phyloP scores from a whole-genome alignment of 2,888 invertebrate species.

The Hedya salicella region DNA sequence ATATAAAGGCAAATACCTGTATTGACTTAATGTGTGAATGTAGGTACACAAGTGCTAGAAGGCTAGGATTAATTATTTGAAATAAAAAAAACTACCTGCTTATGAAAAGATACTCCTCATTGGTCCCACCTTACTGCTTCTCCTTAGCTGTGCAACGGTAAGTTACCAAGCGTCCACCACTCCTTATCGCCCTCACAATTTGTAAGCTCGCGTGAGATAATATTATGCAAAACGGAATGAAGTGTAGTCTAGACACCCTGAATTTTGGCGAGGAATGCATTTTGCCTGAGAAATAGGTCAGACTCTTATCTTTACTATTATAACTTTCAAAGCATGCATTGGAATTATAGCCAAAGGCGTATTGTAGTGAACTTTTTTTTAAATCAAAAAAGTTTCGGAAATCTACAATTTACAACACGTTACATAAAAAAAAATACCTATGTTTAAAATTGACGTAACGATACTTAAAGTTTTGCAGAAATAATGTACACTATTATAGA shows the following conservation, averaged over 20 bases:
- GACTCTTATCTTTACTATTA: slow-evolving; percentile 13
- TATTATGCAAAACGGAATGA: slow-evolving; percentile 26
- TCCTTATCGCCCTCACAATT: slow-evolving; percentile 31
- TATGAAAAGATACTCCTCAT: no score
- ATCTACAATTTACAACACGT: no score
- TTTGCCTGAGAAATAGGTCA: slow-evolving; percentile 16
- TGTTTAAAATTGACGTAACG: no score
- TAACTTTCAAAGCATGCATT: background rate
- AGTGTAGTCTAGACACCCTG: slow-evolving; percentile 11
- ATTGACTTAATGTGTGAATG: no score
- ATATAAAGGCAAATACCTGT: no score
- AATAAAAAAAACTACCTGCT: no score
- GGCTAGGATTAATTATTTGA: no score
- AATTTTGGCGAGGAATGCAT: slow-evolving; percentile 19
- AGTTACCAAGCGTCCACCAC: background rate
- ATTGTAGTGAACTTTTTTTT: background rate
- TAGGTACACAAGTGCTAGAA: no score
- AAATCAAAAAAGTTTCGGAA: no score
- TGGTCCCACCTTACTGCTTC: background rate
- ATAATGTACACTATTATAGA: no score
- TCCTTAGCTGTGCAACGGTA: background rate
- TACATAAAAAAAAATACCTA: no score
- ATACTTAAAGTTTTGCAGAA: no score
- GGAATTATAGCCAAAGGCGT: background rate
- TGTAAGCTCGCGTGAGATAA: slow-evolving; percentile 37